Evolutionary conservation across 1,140 invertebrate species (phyloP).

Genomic region (Pinna nobilis): DNA sequence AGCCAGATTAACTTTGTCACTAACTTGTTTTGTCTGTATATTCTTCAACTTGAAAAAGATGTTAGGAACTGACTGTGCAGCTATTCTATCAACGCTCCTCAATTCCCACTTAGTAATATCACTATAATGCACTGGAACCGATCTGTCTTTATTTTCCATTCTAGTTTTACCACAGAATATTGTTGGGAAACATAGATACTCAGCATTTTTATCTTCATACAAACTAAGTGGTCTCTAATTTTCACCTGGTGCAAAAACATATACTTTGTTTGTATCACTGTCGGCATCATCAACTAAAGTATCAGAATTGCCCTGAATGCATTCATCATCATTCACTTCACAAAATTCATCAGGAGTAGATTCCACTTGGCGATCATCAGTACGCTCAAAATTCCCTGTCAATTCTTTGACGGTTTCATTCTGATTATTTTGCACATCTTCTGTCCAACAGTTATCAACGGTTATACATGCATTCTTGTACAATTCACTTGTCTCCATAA

Average conservation of each 20-base stretch:
- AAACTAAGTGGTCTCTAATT: conserved; percentile 31
- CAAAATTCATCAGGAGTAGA: conserved; percentile 8
- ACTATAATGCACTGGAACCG: conserved; percentile 32
- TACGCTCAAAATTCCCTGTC: not conserved
- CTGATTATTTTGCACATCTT: not conserved
- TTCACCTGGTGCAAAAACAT: conserved; percentile 45
- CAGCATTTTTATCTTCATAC: conserved; percentile 34
- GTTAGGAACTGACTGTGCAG: conserved; percentile 34
- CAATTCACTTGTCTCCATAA: conserved; percentile 9
- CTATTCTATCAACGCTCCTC: conserved; percentile 35
- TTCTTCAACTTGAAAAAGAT: conserved; percentile 45
- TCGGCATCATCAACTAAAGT: conserved; percentile 28
- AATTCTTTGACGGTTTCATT: conserved; percentile 1
- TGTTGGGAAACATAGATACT: conserved; percentile 34
- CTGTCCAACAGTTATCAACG: conserved; percentile 13
- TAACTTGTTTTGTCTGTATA: conserved; percentile 39
- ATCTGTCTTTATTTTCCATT: conserved; percentile 29
- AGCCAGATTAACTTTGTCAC: conserved; percentile 31
- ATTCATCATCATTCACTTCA: conserved; percentile 13
- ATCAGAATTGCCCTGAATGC: conserved; percentile 25
- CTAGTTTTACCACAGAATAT: conserved; percentile 42
- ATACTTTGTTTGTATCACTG: conserved; percentile 12
- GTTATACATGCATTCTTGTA: conserved; percentile 27
- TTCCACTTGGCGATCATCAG: conserved; percentile 5
- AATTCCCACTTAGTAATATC: conserved; percentile 45